These are phyloP conservation scores for Epistrophe grossulariae DNA, from an alignment of 2,888 invertebrate genomes.

Conservation along the genomic window DNA sequence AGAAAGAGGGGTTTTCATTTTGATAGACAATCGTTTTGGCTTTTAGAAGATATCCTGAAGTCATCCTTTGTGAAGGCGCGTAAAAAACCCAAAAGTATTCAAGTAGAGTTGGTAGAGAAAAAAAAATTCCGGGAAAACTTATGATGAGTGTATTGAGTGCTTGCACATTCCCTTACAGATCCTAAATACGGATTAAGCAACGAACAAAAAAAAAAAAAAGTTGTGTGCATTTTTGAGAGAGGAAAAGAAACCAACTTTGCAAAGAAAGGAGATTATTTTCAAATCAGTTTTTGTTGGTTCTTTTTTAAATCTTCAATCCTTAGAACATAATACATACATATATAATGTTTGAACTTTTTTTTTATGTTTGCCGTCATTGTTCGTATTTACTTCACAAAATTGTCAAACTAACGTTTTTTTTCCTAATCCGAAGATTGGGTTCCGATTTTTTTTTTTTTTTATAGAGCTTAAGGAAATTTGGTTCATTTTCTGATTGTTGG, in stretches of 20 bases:
- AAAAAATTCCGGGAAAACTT: background rate
- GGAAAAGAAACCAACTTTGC: background rate
- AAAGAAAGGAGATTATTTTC: slow-evolving; percentile 52
- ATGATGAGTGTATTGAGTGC: slow-evolving; percentile 28
- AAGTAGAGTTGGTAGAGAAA: background rate
- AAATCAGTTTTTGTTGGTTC: slow-evolving; percentile 43
- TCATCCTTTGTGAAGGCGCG: slow-evolving; percentile 21
- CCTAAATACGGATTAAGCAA: slow-evolving; percentile 16
- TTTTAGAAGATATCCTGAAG: slow-evolving; percentile 30
- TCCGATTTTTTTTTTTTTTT: background rate
- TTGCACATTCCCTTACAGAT: slow-evolving; percentile 17
- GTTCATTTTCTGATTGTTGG: background rate
- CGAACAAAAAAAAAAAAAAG: background rate
- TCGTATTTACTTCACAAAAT: background rate
- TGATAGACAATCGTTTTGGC: slow-evolving; percentile 63
- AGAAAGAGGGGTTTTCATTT: background rate
- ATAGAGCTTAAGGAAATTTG: background rate
- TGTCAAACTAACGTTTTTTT: background rate
- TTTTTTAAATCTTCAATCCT: slow-evolving; percentile 32
- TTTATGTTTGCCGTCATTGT: background rate
- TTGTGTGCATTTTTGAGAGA: background rate
- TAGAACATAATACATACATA: background rate
- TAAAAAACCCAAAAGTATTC: slow-evolving; percentile 2
- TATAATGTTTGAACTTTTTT: background rate
- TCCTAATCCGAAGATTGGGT: background rate